Evolutionary conservation across 2,888 invertebrate species (phyloP), one percentile per base, ranked within the genome.

Genomic region (Oegoconia quadripuncta): DNA sequence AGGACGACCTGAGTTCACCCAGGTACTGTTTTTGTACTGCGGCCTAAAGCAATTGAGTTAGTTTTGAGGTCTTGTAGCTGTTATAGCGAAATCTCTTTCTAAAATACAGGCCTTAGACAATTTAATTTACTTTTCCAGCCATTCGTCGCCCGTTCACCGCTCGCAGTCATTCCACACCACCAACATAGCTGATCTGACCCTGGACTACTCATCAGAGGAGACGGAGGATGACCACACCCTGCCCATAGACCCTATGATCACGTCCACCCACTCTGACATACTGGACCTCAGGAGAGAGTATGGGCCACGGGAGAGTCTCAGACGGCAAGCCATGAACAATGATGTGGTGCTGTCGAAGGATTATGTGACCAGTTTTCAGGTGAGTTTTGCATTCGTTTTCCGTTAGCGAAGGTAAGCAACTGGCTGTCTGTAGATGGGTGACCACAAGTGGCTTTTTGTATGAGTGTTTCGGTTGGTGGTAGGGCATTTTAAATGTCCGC

Each of bases 131-230:
- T 29, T 35, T 13, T 20, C 7, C 76, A 88, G 88, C 52, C 83
- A 88, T 50, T 88, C 88, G 0, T 88, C 88, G 0, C 88, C 88
- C 1, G 88, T 88, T 8, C 88, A 88, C 58, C 77, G 88, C 9
- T 87, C 88, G 0, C 86, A 88, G 39, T 88, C 88, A 6, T 88
- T 88, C 80, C 87, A 88, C 68, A 80, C 80, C 1, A 81, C 79
- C 34, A 81, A 79, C 64, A 78, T 83, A 18, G 74, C 75, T 0
- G 79, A 78, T 17, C 57, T 81, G 22, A 59, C 75, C 32, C 57
- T 78, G 44, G 79, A 81, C 60, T 84, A 80, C 67, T 84, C 84
- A 22, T 84, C 86, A 0, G 76, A 75, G 28, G 84, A 75, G 41
- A 73, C 74, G 0, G 82, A 81, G 16, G 79, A 78, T 25, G 78